Base-by-base conservation (phyloP, 1,140 invertebrate species). In the Leptopilina boulardi region DNA sequence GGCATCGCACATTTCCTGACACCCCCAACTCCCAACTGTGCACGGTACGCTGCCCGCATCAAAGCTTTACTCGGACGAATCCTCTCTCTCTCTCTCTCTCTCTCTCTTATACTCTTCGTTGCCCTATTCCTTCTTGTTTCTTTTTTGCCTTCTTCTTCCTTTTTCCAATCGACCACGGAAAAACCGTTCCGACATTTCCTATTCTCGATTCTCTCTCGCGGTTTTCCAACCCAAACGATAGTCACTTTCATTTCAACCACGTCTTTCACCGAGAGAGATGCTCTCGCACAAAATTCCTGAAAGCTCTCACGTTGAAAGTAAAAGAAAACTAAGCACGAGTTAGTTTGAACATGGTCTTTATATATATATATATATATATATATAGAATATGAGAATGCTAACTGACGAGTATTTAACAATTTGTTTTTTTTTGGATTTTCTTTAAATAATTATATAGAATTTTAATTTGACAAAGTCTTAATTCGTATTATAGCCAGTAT, bases 1-100 rank as follows among this genome's bases (percentile, higher is more conserved):
- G 81, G 81, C 79, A 86, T 85, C 84, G 86, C 84, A 84, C 85
- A 84, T 86, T 86, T 80, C 83, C 86, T 86, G 85, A 85, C 86
- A 86, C 85, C 82, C 83, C 81, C 83, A 21, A 18, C 38, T 70
- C 76, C 44, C 71, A 38, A 38, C 34, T 26, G 59, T 66, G 59
- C 26, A 66, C 59, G 59, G 23, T 47, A 30, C 71, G 19, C 44
- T 47, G 23, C 71, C 41, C 44, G 41, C 71, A 51, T 30, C 71
- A 47, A 47, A 30, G 23, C 71, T 73, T 42, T 19, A 44, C 41
- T 44, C 19, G 41, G 70, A 41, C 30, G 30, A 41, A 41, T 75
- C 44, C 70, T 59, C 70, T n/a, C 59, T 76, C 34, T 54, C 75
- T 47, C 73, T 70, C 30, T 19, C 23, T 26, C 34, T 70, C 26